Conservation (phyloP, 2,113 vertebrate species). For the Toxostoma redivivum region DNA sequence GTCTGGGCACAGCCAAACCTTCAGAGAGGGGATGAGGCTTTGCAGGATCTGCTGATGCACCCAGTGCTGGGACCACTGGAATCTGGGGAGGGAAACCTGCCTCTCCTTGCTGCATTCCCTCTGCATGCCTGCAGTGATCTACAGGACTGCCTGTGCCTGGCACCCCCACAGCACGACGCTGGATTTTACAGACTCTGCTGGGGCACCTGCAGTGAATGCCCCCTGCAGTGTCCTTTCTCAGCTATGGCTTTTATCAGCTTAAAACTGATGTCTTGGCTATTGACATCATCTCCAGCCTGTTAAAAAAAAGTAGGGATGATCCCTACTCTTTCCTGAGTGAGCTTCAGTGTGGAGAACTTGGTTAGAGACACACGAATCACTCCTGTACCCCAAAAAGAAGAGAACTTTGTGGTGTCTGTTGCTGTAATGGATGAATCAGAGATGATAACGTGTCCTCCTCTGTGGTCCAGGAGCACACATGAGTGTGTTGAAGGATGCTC, state of each 20-base stretch:
- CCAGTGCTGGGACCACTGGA: background rate
- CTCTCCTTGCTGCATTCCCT: background rate
- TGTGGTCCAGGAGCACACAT: background rate
- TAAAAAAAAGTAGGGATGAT: background rate
- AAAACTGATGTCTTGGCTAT: background rate
- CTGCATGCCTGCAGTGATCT: background rate
- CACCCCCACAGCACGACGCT: fast-evolving
- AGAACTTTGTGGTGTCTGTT: background rate
- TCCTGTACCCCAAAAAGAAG: background rate
- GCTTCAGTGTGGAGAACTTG: background rate
- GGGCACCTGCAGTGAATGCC: background rate
- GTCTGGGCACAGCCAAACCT: background rate
- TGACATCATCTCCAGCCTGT: background rate
- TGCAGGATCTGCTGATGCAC: background rate
- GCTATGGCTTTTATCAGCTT: background rate
- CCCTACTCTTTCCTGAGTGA: background rate
- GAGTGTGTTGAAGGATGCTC: background rate
- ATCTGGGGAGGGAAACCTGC: background rate
- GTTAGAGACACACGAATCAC: fast-evolving
- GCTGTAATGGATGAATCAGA: background rate
- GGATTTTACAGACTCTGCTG: background rate
- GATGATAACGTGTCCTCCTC: background rate
- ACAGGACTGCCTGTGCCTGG: background rate
- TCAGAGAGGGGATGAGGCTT: fast-evolving
- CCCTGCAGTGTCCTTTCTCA: background rate